Percentiles rank a stretch among this genome's conserved stretches.
Conservation (phyloP, 2,113 vertebrate genomes). For the Alces alces region DNA sequence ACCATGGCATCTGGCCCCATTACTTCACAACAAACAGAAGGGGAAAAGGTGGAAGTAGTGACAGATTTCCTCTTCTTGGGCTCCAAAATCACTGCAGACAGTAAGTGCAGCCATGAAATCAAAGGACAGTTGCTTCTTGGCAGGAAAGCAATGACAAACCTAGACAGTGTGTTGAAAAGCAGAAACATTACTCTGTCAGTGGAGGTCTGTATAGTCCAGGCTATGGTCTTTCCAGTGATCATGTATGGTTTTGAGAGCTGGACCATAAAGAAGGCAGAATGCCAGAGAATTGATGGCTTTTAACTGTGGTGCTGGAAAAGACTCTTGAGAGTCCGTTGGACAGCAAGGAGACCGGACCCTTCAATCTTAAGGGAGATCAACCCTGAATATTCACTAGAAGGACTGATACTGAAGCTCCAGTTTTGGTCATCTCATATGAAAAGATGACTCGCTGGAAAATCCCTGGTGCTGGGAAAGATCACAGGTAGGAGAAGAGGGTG, state of each 20-base stretch:
- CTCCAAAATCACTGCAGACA: neutral
- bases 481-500: neutral
- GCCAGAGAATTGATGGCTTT: neutral
- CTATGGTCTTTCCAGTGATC: neutral
- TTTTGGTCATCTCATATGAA: neutral
- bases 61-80: neutral
- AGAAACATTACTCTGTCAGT: neutral
- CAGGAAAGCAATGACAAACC: neutral
- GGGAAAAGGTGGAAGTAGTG: neutral
- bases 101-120: neutral
- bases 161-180: neutral
- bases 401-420: neutral
- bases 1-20: neutral
- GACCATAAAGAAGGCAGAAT: neutral
- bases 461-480: neutral
- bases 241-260: neutral
- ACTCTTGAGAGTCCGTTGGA: neutral
- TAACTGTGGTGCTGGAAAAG: neutral
- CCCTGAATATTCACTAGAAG: neutral
- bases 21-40: neutral
- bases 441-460: neutral
- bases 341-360: accelerated
- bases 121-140: neutral
- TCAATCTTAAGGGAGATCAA: neutral
- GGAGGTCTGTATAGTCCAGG: neutral